phyloP scores from a whole-genome alignment of 2,888 invertebrate species.

The Philaethria dido region DNA sequence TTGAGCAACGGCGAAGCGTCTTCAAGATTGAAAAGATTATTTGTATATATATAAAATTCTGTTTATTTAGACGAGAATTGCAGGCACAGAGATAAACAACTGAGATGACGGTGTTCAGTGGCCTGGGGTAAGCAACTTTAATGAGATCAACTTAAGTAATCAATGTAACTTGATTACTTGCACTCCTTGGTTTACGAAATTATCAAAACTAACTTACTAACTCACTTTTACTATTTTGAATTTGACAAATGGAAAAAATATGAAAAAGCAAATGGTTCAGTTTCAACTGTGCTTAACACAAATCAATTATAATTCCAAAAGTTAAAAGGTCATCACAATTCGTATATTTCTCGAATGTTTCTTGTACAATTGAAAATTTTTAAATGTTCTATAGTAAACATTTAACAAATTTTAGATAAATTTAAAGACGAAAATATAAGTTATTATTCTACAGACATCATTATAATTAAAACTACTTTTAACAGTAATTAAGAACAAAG shows the following conservation, averaged over 20 bases:
- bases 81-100: conserved; percentile 30
- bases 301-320: conserved; percentile 37
- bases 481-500: conserved; percentile 1
- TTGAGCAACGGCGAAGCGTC: background rate
- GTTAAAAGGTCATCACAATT: conserved; percentile 31
- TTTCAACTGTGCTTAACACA: conserved; percentile 29
- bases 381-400: background rate
- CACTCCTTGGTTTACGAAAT: conserved; percentile 57
- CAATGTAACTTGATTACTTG: conserved; percentile 58
- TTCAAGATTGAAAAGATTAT: conserved; percentile 20
- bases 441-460: background rate
- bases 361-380: no score
- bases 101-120: conserved; percentile 33
- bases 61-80: conserved; percentile 34
- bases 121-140: conserved; percentile 41
- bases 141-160: conserved; percentile 62
- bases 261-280: conserved; percentile 42
- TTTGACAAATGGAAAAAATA: conserved; percentile 49
- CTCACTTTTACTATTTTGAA: conserved; percentile 48
- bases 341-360: background rate
- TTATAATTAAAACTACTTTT: background rate
- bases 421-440: background rate
- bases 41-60: conserved; percentile 8
- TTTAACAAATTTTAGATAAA: background rate
- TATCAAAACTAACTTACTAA: conserved; percentile 53